Base-by-base conservation (phyloP, 2,888 invertebrate species). In the Malacosoma neustria region DNA sequence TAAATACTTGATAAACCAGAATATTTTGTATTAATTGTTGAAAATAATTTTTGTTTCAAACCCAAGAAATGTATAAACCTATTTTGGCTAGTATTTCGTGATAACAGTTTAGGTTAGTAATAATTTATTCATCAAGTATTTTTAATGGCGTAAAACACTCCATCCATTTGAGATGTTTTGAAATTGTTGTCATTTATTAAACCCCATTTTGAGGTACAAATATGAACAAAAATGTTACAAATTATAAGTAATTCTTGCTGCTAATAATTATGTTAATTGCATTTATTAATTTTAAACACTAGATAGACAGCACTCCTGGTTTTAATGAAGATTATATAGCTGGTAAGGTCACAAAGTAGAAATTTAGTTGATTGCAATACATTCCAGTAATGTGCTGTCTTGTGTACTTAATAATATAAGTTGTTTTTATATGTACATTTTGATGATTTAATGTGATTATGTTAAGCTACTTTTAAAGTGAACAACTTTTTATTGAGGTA, bases 381-480 rank as follows among this genome's bases (percentile, higher is more conserved):
- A 81, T 82, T 84, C 82, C 82, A 77, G 74, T 64, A 56, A 56
- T 66, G 75, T 81, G 79, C 81, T 81, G 82, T 79, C 75, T 54
- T 71, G 70, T 72, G 73, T 82, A 82, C 84, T 82, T 84, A 82
- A 79, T 61, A 36, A 51, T 42, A 37, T 54, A 62, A 55, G 46
- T 57, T 61, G 60, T 64, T 67, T 64, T 60, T 64, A 61, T 80
- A 71, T 84, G 82, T 84, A 84, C 61, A 84, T 84, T 79, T 80
- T 81, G 84, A 71, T 64, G 45, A 50, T 50, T 46, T 42, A 45
- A 67, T 77, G 72, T 81, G 72, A 72, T 79, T 70, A 62, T 67
- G 61, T 53, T 61, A 54, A 52, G 51, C 46, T 56, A 52, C 57
- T 54, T 54, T 54, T 53, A 57, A 65, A 59, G 59, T 57, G 66